A percentile compares a stretch with the other conserved stretches of the same genome.
Conservation (phyloP, 1,140 invertebrate genomes). For the Drosophila orosa region DNA sequence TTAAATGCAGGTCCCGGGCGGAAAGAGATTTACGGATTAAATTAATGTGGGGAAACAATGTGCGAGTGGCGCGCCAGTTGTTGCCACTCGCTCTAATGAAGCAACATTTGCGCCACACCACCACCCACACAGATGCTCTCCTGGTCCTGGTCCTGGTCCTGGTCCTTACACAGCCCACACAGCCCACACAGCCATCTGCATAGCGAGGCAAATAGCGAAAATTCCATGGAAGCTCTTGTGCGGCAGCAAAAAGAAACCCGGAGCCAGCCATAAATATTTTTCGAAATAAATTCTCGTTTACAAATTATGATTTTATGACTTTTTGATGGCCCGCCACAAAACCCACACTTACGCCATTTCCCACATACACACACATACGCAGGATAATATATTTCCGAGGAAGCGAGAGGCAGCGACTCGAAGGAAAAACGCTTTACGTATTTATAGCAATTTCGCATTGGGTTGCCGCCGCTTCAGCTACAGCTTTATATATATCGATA, state of each 20-base stretch:
- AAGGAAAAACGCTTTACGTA: slow-evolving; percentile 73
- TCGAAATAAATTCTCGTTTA: slow-evolving; percentile 81
- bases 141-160: no score
- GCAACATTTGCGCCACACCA: slow-evolving; percentile 39
- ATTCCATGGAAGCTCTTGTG: slow-evolving; percentile 58
- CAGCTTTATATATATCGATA: slow-evolving; percentile 67
- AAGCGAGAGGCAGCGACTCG: slow-evolving; percentile 37
- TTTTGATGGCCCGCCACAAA: slow-evolving; percentile 78
- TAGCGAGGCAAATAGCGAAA: slow-evolving; percentile 36
- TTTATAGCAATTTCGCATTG: slow-evolving; percentile 64
- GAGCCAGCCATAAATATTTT: slow-evolving; percentile 73
- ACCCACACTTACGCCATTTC: slow-evolving; percentile 58
- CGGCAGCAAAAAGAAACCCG: slow-evolving; percentile 52
- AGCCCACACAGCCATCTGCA: slow-evolving; percentile 1
- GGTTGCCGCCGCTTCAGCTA: slow-evolving; percentile 16
- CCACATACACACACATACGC: slow-evolving; percentile 32
- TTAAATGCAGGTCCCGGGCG: slow-evolving; percentile 33
- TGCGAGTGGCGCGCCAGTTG: slow-evolving; percentile 24
- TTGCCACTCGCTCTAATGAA: slow-evolving; percentile 66
- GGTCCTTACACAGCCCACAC: no score
- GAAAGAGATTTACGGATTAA: slow-evolving; percentile 45
- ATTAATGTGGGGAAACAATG: slow-evolving; percentile 49
- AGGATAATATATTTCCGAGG: slow-evolving; percentile 37
- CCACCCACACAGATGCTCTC: slow-evolving; percentile 2
- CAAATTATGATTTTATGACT: slow-evolving; percentile 83